Base-by-base conservation (phyloP, 2,888 invertebrate species). In the Stramonita haemastoma region DNA sequence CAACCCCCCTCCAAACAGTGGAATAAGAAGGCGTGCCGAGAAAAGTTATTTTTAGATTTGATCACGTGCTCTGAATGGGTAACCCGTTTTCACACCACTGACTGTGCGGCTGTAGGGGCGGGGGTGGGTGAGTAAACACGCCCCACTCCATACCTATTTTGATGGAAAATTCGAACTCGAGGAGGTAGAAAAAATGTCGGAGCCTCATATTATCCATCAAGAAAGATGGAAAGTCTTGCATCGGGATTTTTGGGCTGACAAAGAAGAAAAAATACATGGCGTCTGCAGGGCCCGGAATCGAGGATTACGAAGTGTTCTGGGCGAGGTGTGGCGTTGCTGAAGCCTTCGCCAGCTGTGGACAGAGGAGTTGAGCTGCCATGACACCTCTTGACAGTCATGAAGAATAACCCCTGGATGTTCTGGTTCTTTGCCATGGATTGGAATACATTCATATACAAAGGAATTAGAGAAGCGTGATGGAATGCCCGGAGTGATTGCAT, bases 51-150 rank as follows among this genome's bases (percentile, higher is more conserved):
- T 88, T 88, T 89, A 87, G 90, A 87, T 90, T 90, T 89, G 90
- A 90, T 91, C 90, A 90, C 90, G 89, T 90, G 91, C 87, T 87
- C 88, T 91, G 90, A 91, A 91, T 91, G 89, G 88, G 87, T 91
- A 90, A 87, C 90, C 88, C 91, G 88, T 89, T 89, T 91, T 90
- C 90, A 89, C 91, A 90, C 89, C 60, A 70, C 34, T 36, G 87
- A 77, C 56, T 87, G 87, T 46, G n/a, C 34, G 60, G 83, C 60
- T 32, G 60, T 26, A 66, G 83, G 83, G 87, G n/a, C 57, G 60
- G 66, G 83, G 88, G 66, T 32, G 57, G n/a, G 32, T 17, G 22
- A 84, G 85, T 57, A 60, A 88, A 89, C 89, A 66, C 85, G 73
- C 89, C 89, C 84, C 84, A 19, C 85, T 73, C 56, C 46, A 36